Percentiles rank a stretch among this genome's conserved stretches.
Evolutionary conservation across 2,113 vertebrate species (phyloP).

Genomic region (Acanthisitta chloris): DNA sequence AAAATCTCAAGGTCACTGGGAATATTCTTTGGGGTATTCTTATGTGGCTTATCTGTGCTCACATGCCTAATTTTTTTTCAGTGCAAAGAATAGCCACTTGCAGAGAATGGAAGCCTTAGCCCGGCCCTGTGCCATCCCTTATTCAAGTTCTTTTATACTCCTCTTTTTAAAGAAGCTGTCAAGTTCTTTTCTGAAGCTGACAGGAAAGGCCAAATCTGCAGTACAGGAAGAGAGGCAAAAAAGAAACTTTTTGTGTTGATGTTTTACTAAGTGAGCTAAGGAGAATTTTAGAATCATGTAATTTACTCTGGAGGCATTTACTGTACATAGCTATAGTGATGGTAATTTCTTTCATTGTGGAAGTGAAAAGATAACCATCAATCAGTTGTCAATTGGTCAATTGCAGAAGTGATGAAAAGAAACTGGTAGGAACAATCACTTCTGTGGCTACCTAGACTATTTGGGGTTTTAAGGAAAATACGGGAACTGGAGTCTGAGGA

Average conservation of each 20-base stretch:
- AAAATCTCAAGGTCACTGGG: slow-evolving; percentile 77
- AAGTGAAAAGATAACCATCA: slow-evolving; percentile 99
- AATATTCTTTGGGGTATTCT: slow-evolving; percentile 79
- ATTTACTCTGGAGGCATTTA: slow-evolving; percentile 98
- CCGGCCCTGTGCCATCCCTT: slow-evolving; percentile 87
- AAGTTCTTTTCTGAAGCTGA: slow-evolving; percentile 88
- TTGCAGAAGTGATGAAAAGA: slow-evolving; percentile 95
- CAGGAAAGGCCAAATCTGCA: slow-evolving; percentile 92
- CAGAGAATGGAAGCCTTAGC: slow-evolving; percentile 77
- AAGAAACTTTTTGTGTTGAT: slow-evolving; percentile 94
- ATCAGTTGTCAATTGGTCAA: slow-evolving; percentile 99
- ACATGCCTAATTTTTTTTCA: slow-evolving; percentile 81
- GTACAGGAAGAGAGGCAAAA: slow-evolving; percentile 90
- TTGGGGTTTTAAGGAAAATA: slow-evolving; percentile 82
- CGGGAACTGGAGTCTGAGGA: slow-evolving; percentile 82
- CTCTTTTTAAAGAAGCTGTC: slow-evolving; percentile 98
- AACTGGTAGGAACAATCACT: slow-evolving; percentile 88
- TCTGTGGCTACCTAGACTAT: slow-evolving; percentile 91
- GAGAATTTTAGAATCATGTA: slow-evolving; percentile 96
- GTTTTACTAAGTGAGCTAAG: slow-evolving; percentile 86
- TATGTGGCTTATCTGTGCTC: slow-evolving; percentile 82
- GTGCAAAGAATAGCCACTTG: slow-evolving; percentile 83
- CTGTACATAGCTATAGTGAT: slow-evolving; percentile 99
- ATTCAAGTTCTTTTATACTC: slow-evolving; percentile 90
- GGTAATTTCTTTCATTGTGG: slow-evolving; percentile 97